Percentiles rank a stretch among this genome's conserved stretches.
phyloP scores from a whole-genome alignment of 2,888 invertebrate species.

The Antitype chi region DNA sequence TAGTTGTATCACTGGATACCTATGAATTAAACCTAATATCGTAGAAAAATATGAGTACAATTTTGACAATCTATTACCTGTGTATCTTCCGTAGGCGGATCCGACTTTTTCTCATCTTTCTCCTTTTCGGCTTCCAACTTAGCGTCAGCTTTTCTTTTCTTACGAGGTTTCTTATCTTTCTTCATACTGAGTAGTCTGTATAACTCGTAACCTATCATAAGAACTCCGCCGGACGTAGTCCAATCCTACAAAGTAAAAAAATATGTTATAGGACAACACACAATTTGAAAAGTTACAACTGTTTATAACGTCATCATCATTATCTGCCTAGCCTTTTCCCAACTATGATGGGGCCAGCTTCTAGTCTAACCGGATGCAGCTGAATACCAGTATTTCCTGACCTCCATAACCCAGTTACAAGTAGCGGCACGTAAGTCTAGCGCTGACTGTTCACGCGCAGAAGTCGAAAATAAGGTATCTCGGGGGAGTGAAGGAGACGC shows the following conservation, averaged over 20 bases:
- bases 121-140: conserved; percentile 82
- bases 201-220: conserved; percentile 99
- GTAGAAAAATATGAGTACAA: background rate
- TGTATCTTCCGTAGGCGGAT: conserved; percentile 82
- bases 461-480: no score
- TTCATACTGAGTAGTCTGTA: conserved; percentile 97
- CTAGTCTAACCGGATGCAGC: no score
- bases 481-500: no score
- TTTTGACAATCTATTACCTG: conserved; percentile 74
- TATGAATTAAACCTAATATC: background rate
- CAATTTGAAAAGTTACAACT: no score
- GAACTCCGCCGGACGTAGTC: conserved; percentile 96
- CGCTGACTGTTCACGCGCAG: no score
- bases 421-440: no score
- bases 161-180: conserved; percentile 91
- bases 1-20: background rate
- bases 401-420: no score
- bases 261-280: no score
- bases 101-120: conserved; percentile 80
- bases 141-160: conserved; percentile 86
- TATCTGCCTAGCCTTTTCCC: no score
- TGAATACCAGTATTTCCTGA: no score
- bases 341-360: no score
- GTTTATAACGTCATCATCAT: no score
- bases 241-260: conserved; percentile 91